Conservation (phyloP, 2,113 vertebrate genomes). For the Tupaia chinensis region DNA sequence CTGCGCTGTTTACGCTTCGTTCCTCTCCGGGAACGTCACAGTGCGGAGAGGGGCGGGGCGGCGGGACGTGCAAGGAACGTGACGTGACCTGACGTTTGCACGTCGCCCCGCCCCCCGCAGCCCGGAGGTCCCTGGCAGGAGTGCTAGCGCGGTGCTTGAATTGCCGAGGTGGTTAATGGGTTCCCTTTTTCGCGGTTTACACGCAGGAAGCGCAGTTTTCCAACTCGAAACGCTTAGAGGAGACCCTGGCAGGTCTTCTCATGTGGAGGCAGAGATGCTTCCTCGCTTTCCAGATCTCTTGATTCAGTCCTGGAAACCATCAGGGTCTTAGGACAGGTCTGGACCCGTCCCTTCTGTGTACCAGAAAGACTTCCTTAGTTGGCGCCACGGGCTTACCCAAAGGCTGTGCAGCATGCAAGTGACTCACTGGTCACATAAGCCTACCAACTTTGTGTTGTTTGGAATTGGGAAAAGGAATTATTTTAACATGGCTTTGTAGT, state of each 20-base stretch:
- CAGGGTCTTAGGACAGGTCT: background rate
- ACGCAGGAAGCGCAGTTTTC: rapidly evolving
- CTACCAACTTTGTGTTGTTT: background rate
- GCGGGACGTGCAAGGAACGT: background rate
- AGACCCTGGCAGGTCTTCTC: background rate
- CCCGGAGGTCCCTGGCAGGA: rapidly evolving
- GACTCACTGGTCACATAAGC: background rate
- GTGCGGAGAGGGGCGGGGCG: background rate
- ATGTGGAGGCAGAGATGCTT: background rate
- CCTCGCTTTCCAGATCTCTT: background rate
- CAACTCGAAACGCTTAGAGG: background rate
- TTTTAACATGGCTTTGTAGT: background rate
- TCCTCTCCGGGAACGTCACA: slow-evolving; percentile 68
- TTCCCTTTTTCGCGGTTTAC: rapidly evolving
- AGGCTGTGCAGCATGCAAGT: background rate
- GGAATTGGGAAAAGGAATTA: background rate
- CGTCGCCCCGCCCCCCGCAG: background rate
- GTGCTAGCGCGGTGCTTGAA: rapidly evolving
- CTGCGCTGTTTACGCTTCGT: slow-evolving; percentile 83
- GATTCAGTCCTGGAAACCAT: background rate
- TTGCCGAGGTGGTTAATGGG: rapidly evolving
- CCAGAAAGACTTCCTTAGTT: background rate
- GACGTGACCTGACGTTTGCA: background rate
- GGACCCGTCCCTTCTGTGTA: background rate
- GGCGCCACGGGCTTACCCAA: background rate